Evolutionary conservation across 1,140 invertebrate species (phyloP).

Genomic region (Drosophila varians): DNA sequence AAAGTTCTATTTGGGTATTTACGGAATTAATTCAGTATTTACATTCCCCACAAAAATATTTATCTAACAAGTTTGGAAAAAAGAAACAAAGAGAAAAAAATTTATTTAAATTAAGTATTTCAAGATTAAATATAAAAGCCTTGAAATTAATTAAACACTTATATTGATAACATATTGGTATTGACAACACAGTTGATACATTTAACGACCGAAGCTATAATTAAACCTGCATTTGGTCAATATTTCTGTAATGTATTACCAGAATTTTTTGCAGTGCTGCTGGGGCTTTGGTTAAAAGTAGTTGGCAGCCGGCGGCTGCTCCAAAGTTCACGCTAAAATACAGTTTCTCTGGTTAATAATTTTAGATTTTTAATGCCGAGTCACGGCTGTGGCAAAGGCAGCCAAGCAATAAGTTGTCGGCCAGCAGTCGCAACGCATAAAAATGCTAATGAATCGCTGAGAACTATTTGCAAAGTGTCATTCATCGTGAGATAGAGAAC

Average conservation of each 20-base stretch:
- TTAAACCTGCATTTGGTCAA: background rate
- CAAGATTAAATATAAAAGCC: background rate
- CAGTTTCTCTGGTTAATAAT: slow-evolving; percentile 41
- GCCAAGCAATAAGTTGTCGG: slow-evolving; percentile 37
- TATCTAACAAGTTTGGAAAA: no score
- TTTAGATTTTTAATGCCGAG: slow-evolving; percentile 55
- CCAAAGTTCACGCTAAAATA: slow-evolving; percentile 46
- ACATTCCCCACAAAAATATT: no score
- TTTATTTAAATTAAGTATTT: background rate
- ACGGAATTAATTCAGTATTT: background rate
- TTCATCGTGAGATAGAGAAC: slow-evolving; percentile 17
- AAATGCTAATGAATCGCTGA: slow-evolving; percentile 57
- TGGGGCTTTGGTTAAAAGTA: slow-evolving; percentile 3
- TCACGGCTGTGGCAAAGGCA: slow-evolving; percentile 47
- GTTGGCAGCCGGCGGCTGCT: slow-evolving; percentile 46
- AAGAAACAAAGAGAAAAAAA: background rate
- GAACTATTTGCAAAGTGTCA: slow-evolving; percentile 48
- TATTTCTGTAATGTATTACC: background rate
- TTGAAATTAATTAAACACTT: background rate
- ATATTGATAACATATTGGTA: background rate
- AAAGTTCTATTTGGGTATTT: background rate
- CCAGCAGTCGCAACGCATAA: slow-evolving; percentile 51
- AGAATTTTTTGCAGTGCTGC: background rate
- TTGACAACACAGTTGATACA: background rate
- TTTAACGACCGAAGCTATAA: background rate